Evolutionary conservation across 2,888 invertebrate species (phyloP).

Genomic region (Erynnis tages): DNA sequence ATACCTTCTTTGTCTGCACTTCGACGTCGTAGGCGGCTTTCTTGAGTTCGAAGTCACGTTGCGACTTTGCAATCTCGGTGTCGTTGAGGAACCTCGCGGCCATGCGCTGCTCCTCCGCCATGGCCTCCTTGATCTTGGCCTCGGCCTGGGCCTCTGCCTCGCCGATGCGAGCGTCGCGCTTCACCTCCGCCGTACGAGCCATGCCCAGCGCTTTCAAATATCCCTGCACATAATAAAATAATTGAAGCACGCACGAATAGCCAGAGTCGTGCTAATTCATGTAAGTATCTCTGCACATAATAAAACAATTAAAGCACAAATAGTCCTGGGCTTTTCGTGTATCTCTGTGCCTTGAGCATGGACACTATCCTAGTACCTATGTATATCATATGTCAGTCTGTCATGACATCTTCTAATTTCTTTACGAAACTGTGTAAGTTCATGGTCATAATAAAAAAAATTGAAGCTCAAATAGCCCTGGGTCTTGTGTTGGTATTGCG

Average conservation of each 20-base stretch:
- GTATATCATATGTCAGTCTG: no score
- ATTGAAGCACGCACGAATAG: no score
- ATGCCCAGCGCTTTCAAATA: constrained; percentile 96
- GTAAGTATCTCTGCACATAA: constrained; percentile 89
- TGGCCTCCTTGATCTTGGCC: constrained; percentile 95
- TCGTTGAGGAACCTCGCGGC: constrained; percentile 96
- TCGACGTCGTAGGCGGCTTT: constrained; percentile 98
- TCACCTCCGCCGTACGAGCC: constrained; percentile 97
- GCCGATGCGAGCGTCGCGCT: constrained; percentile 97
- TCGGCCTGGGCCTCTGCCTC: constrained; percentile 97
- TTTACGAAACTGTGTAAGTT: no score
- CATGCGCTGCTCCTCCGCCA: constrained; percentile 98
- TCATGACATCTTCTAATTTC: no score
- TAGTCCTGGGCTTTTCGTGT: no score
- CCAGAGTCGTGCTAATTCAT: no score
- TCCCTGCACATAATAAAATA: constrained; percentile 78
- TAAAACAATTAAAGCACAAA: background rate
- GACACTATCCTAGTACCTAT: no score
- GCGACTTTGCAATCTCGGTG: constrained; percentile 98
- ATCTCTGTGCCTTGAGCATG: no score
- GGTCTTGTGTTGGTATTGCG: no score
- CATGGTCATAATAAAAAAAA: no score
- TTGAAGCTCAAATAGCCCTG: no score
- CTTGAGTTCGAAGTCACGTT: constrained; percentile 97
- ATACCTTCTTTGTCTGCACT: constrained; percentile 94